These are phyloP conservation scores for Pantherophis alleghaniensis DNA, from an alignment of 2,797 vertebrate species.

Conservation along the genomic window DNA sequence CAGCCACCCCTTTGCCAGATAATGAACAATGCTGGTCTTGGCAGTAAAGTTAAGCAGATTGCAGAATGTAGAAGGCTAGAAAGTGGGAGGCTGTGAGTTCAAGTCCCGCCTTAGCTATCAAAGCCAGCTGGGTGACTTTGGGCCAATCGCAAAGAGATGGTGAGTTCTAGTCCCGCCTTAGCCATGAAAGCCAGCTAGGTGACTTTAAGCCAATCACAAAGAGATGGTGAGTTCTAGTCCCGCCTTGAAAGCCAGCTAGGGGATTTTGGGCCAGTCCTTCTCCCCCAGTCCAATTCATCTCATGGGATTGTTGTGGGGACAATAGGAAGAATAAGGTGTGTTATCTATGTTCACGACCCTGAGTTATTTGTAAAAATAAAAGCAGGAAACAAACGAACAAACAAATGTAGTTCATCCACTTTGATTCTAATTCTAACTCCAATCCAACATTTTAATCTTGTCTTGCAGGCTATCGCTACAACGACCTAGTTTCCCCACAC, in stretches of 20 bases:
- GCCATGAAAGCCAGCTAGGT: too few relatives aligned
- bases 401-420: not conserved
- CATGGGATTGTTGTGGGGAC: not conserved
- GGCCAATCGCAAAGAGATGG: not conserved
- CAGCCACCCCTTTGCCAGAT: not conserved
- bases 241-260: not conserved
- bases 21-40: not conserved
- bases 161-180: too few relatives aligned
- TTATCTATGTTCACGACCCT: not conserved
- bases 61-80: not conserved
- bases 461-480: slow-evolving; percentile 68
- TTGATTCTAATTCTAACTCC: not conserved
- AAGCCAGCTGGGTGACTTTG: not conserved
- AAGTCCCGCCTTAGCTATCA: too few relatives aligned
- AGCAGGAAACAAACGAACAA: not conserved
- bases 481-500: slow-evolving; percentile 70
- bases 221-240: not conserved
- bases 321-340: not conserved
- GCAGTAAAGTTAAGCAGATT: not conserved
- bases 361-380: not conserved
- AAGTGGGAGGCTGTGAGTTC: too few relatives aligned
- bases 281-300: not conserved
- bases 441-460: slow-evolving; percentile 8
- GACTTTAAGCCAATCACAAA: not conserved
- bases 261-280: not conserved